Evolutionary conservation across 2,797 vertebrate genomes (phyloP).

Genomic region (Microctenopoma steveboyesi): DNA sequence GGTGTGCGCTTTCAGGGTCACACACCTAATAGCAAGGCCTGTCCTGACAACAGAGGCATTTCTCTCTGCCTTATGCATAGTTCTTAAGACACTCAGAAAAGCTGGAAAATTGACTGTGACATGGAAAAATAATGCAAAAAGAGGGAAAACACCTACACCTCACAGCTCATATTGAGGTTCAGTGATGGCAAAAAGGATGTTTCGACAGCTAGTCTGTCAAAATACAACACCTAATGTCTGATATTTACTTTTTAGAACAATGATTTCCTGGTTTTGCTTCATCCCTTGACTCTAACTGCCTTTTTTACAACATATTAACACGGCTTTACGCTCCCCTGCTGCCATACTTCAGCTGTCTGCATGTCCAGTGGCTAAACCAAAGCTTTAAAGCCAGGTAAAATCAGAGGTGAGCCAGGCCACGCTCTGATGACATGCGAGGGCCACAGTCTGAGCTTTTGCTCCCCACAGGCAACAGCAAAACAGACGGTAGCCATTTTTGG

Average conservation of each 20-base stretch:
- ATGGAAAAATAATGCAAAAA: conserved; percentile 61
- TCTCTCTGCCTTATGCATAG: conserved; percentile 69
- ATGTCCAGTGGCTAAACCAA: conserved; percentile 61
- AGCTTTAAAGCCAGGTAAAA: conserved; percentile 70
- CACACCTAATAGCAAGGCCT: conserved; percentile 73
- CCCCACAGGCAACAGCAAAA: conserved; percentile 67
- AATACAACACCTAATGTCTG: conserved; percentile 12
- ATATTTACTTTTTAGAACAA: conserved; percentile 29
- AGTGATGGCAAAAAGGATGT: conserved; percentile 44
- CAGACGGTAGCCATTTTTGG: conserved; percentile 82
- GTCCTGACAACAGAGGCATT: conserved; percentile 72
- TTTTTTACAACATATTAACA: conserved; percentile 30
- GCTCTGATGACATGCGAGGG: conserved; percentile 70
- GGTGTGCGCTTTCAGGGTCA: conserved; percentile 78
- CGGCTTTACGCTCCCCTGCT: conserved; percentile 19
- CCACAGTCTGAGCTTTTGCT: conserved; percentile 58
- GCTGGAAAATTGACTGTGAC: conserved; percentile 58
- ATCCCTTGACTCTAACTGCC: neutral
- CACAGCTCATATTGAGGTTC: conserved; percentile 38
- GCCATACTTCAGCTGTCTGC: conserved; percentile 39
- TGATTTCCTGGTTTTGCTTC: conserved; percentile 22
- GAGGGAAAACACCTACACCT: conserved; percentile 42
- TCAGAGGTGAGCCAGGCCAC: conserved; percentile 72
- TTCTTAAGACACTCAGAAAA: conserved; percentile 60
- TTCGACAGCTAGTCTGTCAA: conserved; percentile 30